These are phyloP conservation scores for Lepidostoma basale DNA, from an alignment of 1,140 invertebrate species.

Conservation along the genomic window DNA sequence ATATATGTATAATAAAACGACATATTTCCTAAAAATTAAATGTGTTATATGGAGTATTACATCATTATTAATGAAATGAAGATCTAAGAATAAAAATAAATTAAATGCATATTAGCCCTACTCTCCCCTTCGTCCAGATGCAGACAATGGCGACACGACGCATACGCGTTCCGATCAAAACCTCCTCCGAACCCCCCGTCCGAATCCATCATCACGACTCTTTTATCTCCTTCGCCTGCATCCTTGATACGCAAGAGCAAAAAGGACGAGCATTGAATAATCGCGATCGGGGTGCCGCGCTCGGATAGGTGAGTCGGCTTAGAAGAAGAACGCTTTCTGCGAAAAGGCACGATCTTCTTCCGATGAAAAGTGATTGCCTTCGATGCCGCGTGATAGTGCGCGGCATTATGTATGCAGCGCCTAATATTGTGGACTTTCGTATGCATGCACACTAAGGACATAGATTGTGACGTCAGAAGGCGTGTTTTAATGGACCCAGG, in stretches of 20 bases:
- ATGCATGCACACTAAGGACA: no score
- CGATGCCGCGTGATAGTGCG: conserved; percentile 19
- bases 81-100: no score
- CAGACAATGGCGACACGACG: conserved; percentile 42
- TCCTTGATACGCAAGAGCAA: background rate
- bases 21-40: no score
- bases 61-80: no score
- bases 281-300: background rate
- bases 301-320: conserved; percentile 10
- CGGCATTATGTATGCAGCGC: no score
- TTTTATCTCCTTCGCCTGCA: background rate
- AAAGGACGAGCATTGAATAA: background rate
- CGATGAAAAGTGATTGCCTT: conserved; percentile 40
- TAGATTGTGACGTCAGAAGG: no score
- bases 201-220: background rate
- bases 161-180: conserved; percentile 24
- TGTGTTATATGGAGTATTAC: no score
- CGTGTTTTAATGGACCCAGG: no score
- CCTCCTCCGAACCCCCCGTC: background rate
- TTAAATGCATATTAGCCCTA: no score
- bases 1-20: no score
- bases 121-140: conserved; percentile 9
- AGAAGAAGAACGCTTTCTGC: conserved; percentile 21
- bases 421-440: no score
- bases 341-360: conserved; percentile 37